Evolutionary conservation across 1,140 invertebrate species (phyloP), one percentile per base, ranked within the genome.

Genomic region (Tetranychus cinnabarinus): DNA sequence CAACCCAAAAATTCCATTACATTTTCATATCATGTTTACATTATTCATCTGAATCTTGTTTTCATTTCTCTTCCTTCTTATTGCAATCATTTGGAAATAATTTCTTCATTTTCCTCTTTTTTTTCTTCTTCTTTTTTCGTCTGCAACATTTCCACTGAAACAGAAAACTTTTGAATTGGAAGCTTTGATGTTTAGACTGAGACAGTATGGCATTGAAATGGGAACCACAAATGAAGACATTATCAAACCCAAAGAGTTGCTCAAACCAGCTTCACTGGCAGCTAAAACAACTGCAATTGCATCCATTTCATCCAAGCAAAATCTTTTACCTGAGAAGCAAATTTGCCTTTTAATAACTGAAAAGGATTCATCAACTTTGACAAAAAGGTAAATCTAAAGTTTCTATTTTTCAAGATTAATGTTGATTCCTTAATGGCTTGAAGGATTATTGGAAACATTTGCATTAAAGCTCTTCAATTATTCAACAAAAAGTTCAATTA

Each of bases 151-250:
- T 23, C 23, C 23, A 23, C 23, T 23, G 23, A 23, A 23, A 23
- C 59, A 64, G 65, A 65, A 65, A 66, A 58, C 65, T 3, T 66
- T 61, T 42, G 65, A 66, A 59, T 52, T 66, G 6, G 65, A 66
- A 60, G 65, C 63, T 8, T 48, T 66, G 13, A 65, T 59, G 46
- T 65, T 61, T 36, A 52, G 62, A 23, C 56, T 64, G 15, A 8
- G 64, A 58, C 39, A 58, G 23, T 33, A 62, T 50, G 58, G 56
- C 10, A 36, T 59, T 15, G 60, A 61, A 62, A 60, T 63, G 59
- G 37, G 45, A 10, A 13, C 59, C 34, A 39, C n/a, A 15, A 52
- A 48, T 36, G 13, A 36, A 8, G 55, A 56, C 12, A 36, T 36
- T 12, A 37, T 37, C 1, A 15, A 36, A 35, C 31, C 31, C 15